Conservation (phyloP, 2,113 vertebrate species). For the Onychostoma macrolepis region DNA sequence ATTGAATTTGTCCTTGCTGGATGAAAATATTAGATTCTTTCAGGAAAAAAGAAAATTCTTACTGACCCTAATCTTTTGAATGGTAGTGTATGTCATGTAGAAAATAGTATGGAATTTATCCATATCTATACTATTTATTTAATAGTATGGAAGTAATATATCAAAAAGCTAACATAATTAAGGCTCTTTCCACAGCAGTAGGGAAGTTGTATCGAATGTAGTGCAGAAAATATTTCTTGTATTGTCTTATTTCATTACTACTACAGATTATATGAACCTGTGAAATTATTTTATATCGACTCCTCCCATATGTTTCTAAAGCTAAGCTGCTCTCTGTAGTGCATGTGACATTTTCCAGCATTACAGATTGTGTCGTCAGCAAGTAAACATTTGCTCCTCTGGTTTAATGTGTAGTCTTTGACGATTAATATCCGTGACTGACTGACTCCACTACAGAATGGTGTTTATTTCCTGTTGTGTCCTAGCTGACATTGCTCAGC, state of each 20-base stretch:
- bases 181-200: not conserved
- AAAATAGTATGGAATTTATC: not conserved
- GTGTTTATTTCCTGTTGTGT: conserved; percentile 3
- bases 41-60: not conserved
- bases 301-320: not conserved
- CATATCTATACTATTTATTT: too few species aligned
- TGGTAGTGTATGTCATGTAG: not conserved
- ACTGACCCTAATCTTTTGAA: not conserved
- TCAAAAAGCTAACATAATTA: not conserved
- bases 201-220: not conserved
- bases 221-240: not conserved
- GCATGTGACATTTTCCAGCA: not conserved
- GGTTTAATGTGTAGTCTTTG: not conserved
- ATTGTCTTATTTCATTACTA: not conserved
- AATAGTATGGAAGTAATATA: not conserved
- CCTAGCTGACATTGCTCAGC: conserved; percentile 1
- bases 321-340: not conserved
- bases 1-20: not conserved
- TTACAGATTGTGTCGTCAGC: not conserved
- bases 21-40: not conserved
- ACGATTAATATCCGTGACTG: not conserved
- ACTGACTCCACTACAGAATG: not conserved
- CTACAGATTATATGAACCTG: not conserved
- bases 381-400: conserved; percentile 22
- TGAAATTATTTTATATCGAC: not conserved